These are phyloP conservation scores for Thamnaconus septentrionalis DNA, from an alignment of 2,113 vertebrate species.

Conservation along the genomic window DNA sequence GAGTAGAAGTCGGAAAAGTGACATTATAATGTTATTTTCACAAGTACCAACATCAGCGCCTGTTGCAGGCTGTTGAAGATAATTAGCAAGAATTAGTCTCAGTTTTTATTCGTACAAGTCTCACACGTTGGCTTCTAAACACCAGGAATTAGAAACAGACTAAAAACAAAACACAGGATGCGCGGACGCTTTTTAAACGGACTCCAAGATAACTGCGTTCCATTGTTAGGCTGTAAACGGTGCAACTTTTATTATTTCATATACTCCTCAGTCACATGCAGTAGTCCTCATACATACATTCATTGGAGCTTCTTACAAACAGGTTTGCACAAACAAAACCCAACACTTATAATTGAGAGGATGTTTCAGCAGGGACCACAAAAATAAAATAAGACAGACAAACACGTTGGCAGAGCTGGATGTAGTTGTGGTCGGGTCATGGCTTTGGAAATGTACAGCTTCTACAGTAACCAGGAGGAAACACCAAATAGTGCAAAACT, in stretches of 20 bases:
- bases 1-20: too few relatives aligned
- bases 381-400: conserved; percentile 1
- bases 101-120: too few relatives aligned
- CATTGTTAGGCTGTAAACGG: conserved; percentile 59
- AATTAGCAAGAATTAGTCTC: too few relatives aligned
- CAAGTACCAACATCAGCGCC: too few relatives aligned
- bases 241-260: conserved; percentile 2
- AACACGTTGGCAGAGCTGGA: conserved; percentile 4
- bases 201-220: conserved; percentile 18
- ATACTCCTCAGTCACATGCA: conserved; percentile 4
- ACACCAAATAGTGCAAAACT: conserved; percentile 24
- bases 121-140: too few relatives aligned
- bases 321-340: too few relatives aligned
- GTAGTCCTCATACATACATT: conserved; percentile 45
- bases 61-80: too few relatives aligned
- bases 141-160: too few relatives aligned
- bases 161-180: not conserved
- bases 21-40: too few relatives aligned
- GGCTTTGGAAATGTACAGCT: conserved; percentile 18
- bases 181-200: conserved; percentile 2
- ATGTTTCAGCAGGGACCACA: conserved; percentile 14
- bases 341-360: too few relatives aligned
- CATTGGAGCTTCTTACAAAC: not conserved
- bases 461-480: conserved; percentile 15
- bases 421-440: not conserved